phyloP scores from a whole-genome alignment of 2,888 invertebrate genomes.

The Tortrix viridana region DNA sequence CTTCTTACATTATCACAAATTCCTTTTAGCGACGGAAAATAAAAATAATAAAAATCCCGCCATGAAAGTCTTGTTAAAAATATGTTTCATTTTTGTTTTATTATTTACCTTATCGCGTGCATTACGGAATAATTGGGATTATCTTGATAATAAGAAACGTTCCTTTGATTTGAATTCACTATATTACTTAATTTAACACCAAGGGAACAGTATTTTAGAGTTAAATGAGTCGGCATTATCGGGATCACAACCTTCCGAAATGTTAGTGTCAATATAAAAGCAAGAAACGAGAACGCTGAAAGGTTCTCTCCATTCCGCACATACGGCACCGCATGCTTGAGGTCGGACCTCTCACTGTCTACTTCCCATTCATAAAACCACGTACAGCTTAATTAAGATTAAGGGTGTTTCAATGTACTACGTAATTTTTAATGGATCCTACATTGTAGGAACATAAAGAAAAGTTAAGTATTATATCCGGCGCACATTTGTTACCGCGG shows the following conservation, averaged over 20 bases:
- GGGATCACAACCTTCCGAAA: too few relatives aligned
- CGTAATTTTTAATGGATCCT: constrained; percentile 57
- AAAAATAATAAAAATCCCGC: not conserved
- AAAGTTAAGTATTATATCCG: constrained; percentile 44
- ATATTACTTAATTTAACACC: not conserved
- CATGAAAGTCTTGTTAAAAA: constrained; percentile 5
- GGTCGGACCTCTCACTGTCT: not conserved
- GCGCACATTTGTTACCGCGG: constrained; percentile 61
- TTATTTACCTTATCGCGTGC: not conserved
- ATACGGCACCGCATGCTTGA: not conserved
- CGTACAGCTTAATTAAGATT: constrained; percentile 5
- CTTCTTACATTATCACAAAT: not conserved
- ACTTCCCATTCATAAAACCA: constrained; percentile 1
- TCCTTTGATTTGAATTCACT: not conserved
- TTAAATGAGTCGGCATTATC: too few relatives aligned
- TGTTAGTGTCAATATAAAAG: not conserved
- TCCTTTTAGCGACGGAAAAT: not conserved
- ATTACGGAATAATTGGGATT: too few relatives aligned
- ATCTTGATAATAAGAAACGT: not conserved
- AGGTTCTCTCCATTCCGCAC: not conserved
- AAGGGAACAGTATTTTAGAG: not conserved
- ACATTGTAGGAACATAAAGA: constrained; percentile 40
- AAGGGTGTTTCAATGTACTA: constrained; percentile 41
- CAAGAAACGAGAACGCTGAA: not conserved
- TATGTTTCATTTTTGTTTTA: constrained; percentile 2